These are phyloP conservation scores for Furcula furcula DNA, from an alignment of 2,888 invertebrate genomes.

Conservation along the genomic window DNA sequence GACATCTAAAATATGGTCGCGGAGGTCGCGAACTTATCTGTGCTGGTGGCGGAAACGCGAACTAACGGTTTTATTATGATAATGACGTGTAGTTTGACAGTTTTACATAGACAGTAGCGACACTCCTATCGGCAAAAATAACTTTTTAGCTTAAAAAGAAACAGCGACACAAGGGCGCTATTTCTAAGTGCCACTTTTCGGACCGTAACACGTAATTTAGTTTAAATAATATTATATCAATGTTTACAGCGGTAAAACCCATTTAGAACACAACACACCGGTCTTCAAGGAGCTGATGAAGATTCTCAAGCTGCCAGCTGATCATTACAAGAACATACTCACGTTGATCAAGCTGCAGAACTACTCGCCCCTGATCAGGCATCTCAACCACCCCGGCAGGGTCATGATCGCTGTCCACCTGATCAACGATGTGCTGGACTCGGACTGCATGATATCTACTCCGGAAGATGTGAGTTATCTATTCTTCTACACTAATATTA, in stretches of 20 bases:
- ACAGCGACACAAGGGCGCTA: too few species aligned
- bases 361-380: slow-evolving; percentile 91
- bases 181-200: too few species aligned
- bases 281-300: slow-evolving; percentile 97
- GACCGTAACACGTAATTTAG: too few species aligned
- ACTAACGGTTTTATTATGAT: too few species aligned
- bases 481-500: too few species aligned
- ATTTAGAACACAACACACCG: slow-evolving; percentile 87
- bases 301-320: slow-evolving; percentile 96
- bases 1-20: too few species aligned
- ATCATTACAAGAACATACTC: slow-evolving; percentile 95
- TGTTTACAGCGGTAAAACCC: slow-evolving; percentile 73
- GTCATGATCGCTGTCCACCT: slow-evolving; percentile 94
- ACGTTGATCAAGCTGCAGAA: slow-evolving; percentile 93
- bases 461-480: slow-evolving; percentile 89
- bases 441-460: slow-evolving; percentile 92
- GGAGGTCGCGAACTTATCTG: too few species aligned
- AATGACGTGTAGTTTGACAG: too few species aligned
- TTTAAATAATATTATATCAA: background rate
- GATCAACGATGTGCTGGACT: slow-evolving; percentile 94
- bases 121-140: too few species aligned
- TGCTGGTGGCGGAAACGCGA: too few species aligned
- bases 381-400: slow-evolving; percentile 93
- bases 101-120: too few species aligned
- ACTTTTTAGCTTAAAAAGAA: too few species aligned